Base-by-base conservation (phyloP, 1,140 invertebrate genomes). In the Chelonus insularis region DNA sequence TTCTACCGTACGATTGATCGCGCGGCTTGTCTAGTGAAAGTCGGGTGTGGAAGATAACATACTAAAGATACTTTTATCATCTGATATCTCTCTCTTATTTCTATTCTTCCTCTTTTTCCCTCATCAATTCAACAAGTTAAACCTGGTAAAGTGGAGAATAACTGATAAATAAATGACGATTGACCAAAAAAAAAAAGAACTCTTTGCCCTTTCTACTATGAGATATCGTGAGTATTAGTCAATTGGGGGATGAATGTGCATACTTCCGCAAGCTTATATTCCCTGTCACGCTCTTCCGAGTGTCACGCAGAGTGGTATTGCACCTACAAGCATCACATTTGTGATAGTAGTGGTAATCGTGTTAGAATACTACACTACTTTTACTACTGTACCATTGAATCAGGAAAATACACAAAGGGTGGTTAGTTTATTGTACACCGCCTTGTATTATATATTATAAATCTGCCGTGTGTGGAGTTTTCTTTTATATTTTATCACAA, bases 1-100 rank as follows among this genome's bases (percentile, higher is more conserved):
- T 67, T 57, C 64, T 55, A 56, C 56, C 65, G 62, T 61, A 67
- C 65, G 64, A 72, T 74, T 73, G 71, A 74, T 70, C 70, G 51
- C 43, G 56, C 29, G 29, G 56, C 21, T 41, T 61, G 60, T 56
- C 55, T 65, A 39, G 39, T 14, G 39, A 29, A 50, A 32, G 14
- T 54, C 54, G 43, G 45, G 63, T 25, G 36, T 57, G 48, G 48
- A 41, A 8, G 37, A 37, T 1, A 16, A 18, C 23, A 11, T 9
- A 14, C 16, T 41, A 14, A 25, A 45, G 47, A 57, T n/a, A n/a
- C n/a, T n/a, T n/a, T n/a, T n/a, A n/a, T n/a, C n/a, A n/a, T n/a
- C n/a, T n/a, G n/a, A n/a, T n/a, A n/a, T n/a, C n/a, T n/a, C n/a
- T n/a, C n/a, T n/a, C n/a, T n/a, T n/a, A n/a, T n/a, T n/a, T n/a